These are phyloP conservation scores for Micrasema longulum DNA, from an alignment of 1,140 invertebrate genomes.

Conservation along the genomic window DNA sequence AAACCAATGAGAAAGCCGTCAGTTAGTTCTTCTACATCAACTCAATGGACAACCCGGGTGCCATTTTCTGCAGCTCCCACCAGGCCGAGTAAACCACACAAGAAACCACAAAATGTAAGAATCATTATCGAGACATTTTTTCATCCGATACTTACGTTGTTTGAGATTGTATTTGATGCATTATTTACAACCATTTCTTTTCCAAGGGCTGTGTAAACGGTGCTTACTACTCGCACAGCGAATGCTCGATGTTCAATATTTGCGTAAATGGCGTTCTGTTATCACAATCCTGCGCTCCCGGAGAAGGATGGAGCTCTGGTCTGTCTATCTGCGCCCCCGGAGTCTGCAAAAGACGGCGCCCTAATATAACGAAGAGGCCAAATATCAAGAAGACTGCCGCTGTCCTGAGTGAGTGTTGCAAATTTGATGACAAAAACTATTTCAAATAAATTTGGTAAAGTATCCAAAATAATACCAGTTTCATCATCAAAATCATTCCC, in stretches of 20 bases:
- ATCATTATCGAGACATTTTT: background rate
- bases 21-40: background rate
- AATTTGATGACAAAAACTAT: background rate
- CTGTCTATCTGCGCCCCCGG: constrained; percentile 70
- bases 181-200: too few relatives aligned
- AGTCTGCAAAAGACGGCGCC: constrained; percentile 39
- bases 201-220: constrained; percentile 66
- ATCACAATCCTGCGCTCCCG: constrained; percentile 76
- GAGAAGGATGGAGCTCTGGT: constrained; percentile 75
- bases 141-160: too few relatives aligned
- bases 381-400: constrained; percentile 55
- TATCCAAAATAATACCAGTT: too few relatives aligned
- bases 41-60: background rate
- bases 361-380: constrained; percentile 54
- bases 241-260: constrained; percentile 76
- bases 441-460: too few relatives aligned
- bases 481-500: too few relatives aligned
- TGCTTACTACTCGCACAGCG: constrained; percentile 70
- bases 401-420: constrained; percentile 56
- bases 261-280: constrained; percentile 77
- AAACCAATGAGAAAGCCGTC: background rate
- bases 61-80: background rate
- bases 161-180: too few relatives aligned
- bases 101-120: constrained; percentile 12
- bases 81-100: constrained; percentile 7